phyloP scores from a whole-genome alignment of 2,888 invertebrate genomes.

The Acheta domesticus region DNA sequence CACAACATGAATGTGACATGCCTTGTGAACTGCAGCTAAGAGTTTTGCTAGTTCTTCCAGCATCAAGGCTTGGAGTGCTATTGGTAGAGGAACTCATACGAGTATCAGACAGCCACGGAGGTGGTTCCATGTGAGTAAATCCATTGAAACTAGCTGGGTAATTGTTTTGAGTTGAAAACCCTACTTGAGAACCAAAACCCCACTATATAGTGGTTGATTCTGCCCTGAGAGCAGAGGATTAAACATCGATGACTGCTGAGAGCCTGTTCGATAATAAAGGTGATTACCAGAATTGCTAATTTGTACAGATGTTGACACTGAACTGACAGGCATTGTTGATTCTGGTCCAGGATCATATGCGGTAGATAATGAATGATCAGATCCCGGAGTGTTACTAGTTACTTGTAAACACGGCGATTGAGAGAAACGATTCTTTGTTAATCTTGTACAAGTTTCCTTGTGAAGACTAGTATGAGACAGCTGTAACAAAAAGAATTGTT shows the following conservation, averaged over 20 bases:
- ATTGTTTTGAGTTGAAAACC: constrained; percentile 32
- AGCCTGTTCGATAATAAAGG: constrained; percentile 31
- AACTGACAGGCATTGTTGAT: constrained; percentile 24
- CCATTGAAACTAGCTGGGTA: constrained; percentile 31
- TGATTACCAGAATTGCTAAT: constrained; percentile 29
- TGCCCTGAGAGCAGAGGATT: constrained; percentile 33
- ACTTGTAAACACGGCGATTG: not conserved
- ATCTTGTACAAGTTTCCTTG: constrained; percentile 21
- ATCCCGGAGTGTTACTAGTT: not conserved
- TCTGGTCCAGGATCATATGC: constrained; percentile 26
- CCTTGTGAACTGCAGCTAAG: constrained; percentile 25
- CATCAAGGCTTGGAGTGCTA: constrained; percentile 25
- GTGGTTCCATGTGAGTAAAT: constrained; percentile 32
- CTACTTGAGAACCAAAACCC: constrained; percentile 31
- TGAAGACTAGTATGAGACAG: constrained; percentile 19
- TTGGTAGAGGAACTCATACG: constrained; percentile 27
- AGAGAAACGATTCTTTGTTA: not conserved
- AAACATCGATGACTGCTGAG: constrained; percentile 34
- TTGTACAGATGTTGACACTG: constrained; percentile 19
- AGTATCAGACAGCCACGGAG: constrained; percentile 35
- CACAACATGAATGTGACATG: constrained; percentile 30
- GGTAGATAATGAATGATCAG: constrained; percentile 21
- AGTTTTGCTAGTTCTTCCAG: constrained; percentile 31
- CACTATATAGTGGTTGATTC: constrained; percentile 33
- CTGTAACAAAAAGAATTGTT: constrained; percentile 27